These are phyloP conservation scores for Naso thynnoides DNA, from an alignment of 2,797 vertebrate genomes.

Conservation along the genomic window DNA sequence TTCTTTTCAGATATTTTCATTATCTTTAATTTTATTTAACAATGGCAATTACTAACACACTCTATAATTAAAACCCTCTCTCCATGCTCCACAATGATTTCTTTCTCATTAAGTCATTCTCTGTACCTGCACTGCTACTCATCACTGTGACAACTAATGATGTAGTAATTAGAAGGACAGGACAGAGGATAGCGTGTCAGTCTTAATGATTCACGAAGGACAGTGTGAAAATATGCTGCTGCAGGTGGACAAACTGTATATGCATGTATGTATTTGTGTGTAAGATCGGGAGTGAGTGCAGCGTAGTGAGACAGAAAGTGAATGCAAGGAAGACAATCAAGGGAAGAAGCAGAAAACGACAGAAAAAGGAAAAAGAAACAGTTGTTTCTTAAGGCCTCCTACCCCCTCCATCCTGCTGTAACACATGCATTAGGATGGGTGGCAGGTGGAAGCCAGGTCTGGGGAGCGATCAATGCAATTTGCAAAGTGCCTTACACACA, in stretches of 20 bases:
- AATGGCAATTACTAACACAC: not conserved
- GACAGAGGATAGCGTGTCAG: conserved; percentile 41
- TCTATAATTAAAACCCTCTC: not conserved
- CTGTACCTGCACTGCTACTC: conserved; percentile 20
- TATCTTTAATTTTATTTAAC: not conserved
- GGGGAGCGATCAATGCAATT: conserved; percentile 81
- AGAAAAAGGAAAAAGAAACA: not conserved
- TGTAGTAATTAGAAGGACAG: conserved; percentile 48
- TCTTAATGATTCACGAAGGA: conserved; percentile 24
- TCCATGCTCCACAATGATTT: conserved; percentile 26
- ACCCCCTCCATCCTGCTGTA: conserved; percentile 19
- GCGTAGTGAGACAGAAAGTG: not conserved
- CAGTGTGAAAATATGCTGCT: conserved; percentile 6
- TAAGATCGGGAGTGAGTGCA: not conserved
- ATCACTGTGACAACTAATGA: conserved; percentile 47
- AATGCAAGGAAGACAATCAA: not conserved
- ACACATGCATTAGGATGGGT: conserved; percentile 69
- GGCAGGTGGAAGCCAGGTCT: conserved; percentile 78
- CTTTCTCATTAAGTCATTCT: conserved; percentile 39
- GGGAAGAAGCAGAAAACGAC: conserved; percentile 3
- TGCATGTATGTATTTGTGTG: not conserved
- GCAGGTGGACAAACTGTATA: conserved; percentile 1
- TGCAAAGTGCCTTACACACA: conserved; percentile 81
- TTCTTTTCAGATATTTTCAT: not conserved
- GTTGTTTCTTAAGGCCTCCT: not conserved